Conservation (phyloP, 2,888 invertebrate genomes). For the Homarus gammarus region DNA sequence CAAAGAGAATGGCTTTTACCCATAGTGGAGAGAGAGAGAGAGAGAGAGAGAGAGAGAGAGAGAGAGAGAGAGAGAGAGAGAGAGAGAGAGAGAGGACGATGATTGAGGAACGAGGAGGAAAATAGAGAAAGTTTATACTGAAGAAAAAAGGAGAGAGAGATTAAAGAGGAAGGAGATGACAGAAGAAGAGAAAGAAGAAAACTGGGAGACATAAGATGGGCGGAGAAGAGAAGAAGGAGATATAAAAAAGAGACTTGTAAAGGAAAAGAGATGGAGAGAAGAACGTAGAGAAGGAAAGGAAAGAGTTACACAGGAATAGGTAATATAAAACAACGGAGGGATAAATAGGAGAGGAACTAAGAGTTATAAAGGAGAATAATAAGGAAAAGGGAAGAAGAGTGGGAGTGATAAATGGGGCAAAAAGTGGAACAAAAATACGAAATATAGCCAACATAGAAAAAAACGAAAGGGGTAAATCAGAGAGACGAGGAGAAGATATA, state of each 20-base stretch:
- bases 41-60: conserved; percentile 30
- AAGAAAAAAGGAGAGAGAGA: neutral
- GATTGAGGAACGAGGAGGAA: neutral
- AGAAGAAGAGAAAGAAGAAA: neutral
- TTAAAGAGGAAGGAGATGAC: neutral
- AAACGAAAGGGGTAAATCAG: neutral
- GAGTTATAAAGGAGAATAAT: no score
- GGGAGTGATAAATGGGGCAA: neutral
- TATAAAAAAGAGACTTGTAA: no score
- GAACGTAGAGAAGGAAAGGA: neutral
- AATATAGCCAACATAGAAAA: neutral
- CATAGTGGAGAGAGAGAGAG: conserved; percentile 28
- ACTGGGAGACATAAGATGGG: neutral
- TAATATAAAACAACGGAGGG: no score
- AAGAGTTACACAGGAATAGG: no score
- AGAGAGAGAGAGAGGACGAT: neutral
- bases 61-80: conserved; percentile 22
- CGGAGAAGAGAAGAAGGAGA: neutral
- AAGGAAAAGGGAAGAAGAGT: no score
- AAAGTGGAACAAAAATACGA: no score
- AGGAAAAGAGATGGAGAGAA: neutral
- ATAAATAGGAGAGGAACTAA: no score
- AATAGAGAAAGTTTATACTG: neutral
- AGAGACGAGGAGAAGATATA: neutral
- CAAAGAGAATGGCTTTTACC: neutral